Conservation (phyloP, 2,797 vertebrate genomes). For the Poeciliopsis turneri region DNA sequence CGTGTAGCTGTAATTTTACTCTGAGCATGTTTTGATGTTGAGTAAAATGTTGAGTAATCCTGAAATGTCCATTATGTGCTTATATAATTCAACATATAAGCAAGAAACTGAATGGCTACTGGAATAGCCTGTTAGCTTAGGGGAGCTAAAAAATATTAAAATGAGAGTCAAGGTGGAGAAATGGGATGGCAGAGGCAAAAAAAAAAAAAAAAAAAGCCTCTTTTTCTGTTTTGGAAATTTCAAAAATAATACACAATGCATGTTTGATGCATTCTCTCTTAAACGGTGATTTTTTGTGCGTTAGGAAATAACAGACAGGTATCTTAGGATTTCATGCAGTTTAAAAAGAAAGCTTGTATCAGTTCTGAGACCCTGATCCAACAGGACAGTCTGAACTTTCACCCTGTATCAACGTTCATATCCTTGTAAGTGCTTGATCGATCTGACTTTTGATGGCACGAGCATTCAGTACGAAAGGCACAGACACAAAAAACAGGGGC, state of each 20-base stretch:
- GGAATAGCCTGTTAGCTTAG: background rate
- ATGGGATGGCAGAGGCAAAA: background rate
- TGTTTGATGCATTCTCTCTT: background rate
- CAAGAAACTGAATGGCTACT: background rate
- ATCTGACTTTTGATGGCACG: background rate
- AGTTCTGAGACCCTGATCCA: background rate
- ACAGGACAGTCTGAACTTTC: background rate
- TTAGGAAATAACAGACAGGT: background rate
- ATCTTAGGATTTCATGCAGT: background rate
- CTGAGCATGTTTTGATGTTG: background rate
- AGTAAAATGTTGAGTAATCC: background rate
- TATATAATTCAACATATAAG: background rate
- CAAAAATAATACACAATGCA: background rate
- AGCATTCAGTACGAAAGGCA: background rate
- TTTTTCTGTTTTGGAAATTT: background rate
- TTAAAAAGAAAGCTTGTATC: background rate
- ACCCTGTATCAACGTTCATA: background rate
- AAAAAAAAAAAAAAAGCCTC: too few species aligned
- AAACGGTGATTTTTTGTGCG: background rate
- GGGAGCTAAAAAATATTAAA: background rate
- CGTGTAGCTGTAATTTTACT: conserved; percentile 4
- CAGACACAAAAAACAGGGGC: background rate
- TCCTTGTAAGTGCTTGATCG: background rate
- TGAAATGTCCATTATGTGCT: background rate
- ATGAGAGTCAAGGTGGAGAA: background rate